Evolutionary conservation across 37 sponge, comb jelly and placozoan species (phyloP).

Genomic region (Aplysina aerophoba): DNA sequence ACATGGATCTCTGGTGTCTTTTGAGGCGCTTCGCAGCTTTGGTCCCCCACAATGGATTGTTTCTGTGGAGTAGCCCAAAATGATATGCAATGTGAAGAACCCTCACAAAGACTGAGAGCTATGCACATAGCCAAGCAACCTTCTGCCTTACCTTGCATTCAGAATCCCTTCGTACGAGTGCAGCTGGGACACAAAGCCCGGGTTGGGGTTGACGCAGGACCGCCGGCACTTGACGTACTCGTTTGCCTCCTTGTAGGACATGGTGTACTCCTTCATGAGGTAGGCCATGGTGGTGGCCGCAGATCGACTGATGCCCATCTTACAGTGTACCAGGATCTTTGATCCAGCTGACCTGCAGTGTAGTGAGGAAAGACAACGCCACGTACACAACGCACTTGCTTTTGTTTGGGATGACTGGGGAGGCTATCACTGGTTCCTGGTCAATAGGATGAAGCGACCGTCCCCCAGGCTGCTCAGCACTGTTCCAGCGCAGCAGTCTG

Average conservation of each 20-base stretch:
- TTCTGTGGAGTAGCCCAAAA: conserved; percentile 22
- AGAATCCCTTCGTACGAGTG: conserved; percentile 92
- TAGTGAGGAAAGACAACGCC: neutral
- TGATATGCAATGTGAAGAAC: no score
- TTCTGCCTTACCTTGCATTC: conserved; percentile 80
- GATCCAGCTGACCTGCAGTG: conserved; percentile 47
- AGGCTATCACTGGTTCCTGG: no score
- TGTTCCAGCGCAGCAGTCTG: no score
- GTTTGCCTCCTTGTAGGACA: conserved; percentile 72
- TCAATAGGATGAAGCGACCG: no score
- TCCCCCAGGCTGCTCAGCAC: no score
- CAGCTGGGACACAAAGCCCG: conserved; percentile 86
- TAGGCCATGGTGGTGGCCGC: conserved; percentile 96
- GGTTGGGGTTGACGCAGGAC: conserved; percentile 87
- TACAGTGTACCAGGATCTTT: conserved; percentile 91
- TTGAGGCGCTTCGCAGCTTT: conserved; percentile 52
- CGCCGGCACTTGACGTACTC: conserved; percentile 76
- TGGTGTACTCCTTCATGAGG: conserved; percentile 94
- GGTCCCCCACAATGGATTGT: conserved; percentile 72
- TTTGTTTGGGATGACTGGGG: no score
- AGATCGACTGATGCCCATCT: conserved; percentile 97
- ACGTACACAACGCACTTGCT: neutral
- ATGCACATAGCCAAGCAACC: neutral
- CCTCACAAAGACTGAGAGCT: neutral
- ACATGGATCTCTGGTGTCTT: conserved; percentile 43